Conservation (phyloP, 2,888 invertebrate species). For the Cataglyphis rosenhaueri region DNA sequence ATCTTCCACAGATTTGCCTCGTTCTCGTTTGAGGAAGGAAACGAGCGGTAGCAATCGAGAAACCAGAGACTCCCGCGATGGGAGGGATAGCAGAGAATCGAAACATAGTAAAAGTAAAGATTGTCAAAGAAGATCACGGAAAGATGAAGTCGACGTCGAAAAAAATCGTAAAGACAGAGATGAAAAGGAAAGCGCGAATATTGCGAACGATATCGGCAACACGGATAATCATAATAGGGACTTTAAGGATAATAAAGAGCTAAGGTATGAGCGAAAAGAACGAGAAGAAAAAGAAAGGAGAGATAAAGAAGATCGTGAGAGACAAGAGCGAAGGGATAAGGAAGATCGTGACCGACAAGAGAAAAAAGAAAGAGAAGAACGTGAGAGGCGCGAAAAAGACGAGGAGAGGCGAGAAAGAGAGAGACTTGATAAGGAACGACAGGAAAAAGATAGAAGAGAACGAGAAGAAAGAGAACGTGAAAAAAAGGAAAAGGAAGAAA, state of each 20-base stretch:
- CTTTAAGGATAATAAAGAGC: conserved; percentile 75
- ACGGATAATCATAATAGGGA: conserved; percentile 71
- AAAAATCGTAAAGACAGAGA: conserved; percentile 78
- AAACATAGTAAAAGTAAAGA: conserved; percentile 83
- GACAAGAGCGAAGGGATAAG: conserved; percentile 77
- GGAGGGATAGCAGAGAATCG: conserved; percentile 80
- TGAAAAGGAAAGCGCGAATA: conserved; percentile 69
- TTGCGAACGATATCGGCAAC: conserved; percentile 66
- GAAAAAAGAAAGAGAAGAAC: conserved; percentile 79
- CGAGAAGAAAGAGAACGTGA: conserved; percentile 80
- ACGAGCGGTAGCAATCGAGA: conserved; percentile 73
- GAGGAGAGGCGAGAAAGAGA: conserved; percentile 81
- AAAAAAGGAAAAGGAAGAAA: conserved; percentile 80
- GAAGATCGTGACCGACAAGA: conserved; percentile 79
- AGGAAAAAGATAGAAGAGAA: conserved; percentile 80
- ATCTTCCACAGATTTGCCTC: conserved; percentile 73
- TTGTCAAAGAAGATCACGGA: conserved; percentile 79
- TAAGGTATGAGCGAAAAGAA: conserved; percentile 78
- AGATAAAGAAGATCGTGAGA: conserved; percentile 78
- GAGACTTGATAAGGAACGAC: conserved; percentile 80
- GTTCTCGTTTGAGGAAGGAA: conserved; percentile 79
- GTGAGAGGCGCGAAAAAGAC: conserved; percentile 80
- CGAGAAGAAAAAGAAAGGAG: conserved; percentile 76
- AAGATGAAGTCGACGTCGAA: conserved; percentile 78
- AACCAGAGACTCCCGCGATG: conserved; percentile 82